These are phyloP conservation scores for Magallana nippona DNA, from an alignment of 2,888 invertebrate species.

Conservation along the genomic window DNA sequence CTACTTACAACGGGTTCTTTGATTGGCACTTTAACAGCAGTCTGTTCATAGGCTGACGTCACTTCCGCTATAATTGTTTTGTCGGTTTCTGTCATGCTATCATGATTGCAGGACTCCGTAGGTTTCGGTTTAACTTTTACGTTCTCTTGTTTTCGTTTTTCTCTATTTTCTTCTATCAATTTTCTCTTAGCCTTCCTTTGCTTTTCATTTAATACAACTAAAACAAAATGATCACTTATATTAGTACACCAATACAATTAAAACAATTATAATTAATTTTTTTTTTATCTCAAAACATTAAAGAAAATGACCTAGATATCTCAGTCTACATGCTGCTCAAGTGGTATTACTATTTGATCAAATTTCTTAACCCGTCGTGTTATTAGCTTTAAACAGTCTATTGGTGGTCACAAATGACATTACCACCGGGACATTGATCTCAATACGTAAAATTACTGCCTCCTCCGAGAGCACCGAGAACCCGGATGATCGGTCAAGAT, in stretches of 20 bases:
- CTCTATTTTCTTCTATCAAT: constrained; percentile 80
- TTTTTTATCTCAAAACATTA: too few species aligned
- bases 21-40: constrained; percentile 60
- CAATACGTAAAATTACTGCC: constrained; percentile 6
- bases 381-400: background rate
- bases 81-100: constrained; percentile 70
- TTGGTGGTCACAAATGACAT: background rate
- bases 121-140: constrained; percentile 50
- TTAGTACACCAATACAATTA: background rate
- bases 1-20: constrained; percentile 37
- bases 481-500: background rate
- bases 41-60: constrained; percentile 70
- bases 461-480: background rate
- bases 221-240: constrained; percentile 45
- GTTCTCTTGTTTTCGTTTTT: constrained; percentile 66
- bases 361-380: too few species aligned
- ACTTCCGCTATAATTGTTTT: constrained; percentile 70
- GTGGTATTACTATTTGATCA: too few species aligned
- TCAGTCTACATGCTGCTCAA: background rate
- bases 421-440: constrained; percentile 12
- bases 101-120: constrained; percentile 52
- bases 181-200: constrained; percentile 80
- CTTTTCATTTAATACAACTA: constrained; percentile 80
- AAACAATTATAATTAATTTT: too few species aligned
- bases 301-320: too few species aligned